These are phyloP conservation scores for Patagioenas fasciata DNA, from an alignment of 2,113 vertebrate genomes.

Conservation along the genomic window DNA sequence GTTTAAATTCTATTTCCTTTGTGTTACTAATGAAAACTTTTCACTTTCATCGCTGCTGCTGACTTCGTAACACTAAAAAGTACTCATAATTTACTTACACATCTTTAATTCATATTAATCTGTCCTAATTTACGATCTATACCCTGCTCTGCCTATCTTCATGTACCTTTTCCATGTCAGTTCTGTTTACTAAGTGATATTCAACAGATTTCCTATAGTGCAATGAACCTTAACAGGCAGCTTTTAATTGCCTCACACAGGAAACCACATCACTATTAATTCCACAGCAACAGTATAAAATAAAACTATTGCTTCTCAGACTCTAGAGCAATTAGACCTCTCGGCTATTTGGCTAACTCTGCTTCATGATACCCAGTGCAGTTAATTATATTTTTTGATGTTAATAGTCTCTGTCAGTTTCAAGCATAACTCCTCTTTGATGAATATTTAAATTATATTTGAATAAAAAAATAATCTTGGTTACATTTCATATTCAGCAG, in stretches of 20 bases:
- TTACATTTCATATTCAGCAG: slow-evolving; percentile 84
- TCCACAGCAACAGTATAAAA: slow-evolving; percentile 76
- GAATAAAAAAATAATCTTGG: slow-evolving; percentile 87
- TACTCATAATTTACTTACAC: slow-evolving; percentile 34
- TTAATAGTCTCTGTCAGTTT: slow-evolving; percentile 86
- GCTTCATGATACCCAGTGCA: slow-evolving; percentile 82
- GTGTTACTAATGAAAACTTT: slow-evolving; percentile 24
- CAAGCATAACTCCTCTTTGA: slow-evolving; percentile 84
- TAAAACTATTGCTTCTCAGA: slow-evolving; percentile 77
- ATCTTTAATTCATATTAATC: slow-evolving; percentile 46
- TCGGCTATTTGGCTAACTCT: slow-evolving; percentile 83
- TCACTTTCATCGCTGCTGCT: not conserved
- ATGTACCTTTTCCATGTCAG: slow-evolving; percentile 64
- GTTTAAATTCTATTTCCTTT: slow-evolving; percentile 39
- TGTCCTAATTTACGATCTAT: slow-evolving; percentile 45
- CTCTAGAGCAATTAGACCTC: slow-evolving; percentile 80
- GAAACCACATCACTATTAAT: slow-evolving; percentile 82
- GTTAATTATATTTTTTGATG: slow-evolving; percentile 87
- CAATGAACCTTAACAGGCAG: slow-evolving; percentile 76
- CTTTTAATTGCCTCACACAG: slow-evolving; percentile 80
- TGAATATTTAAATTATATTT: slow-evolving; percentile 90
- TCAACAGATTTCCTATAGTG: slow-evolving; percentile 77
- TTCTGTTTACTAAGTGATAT: slow-evolving; percentile 79
- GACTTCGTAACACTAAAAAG: not conserved
- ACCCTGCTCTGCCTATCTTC: slow-evolving; percentile 52